These are phyloP conservation scores for Pyrocephalus nanus DNA, from an alignment of 2,797 vertebrate genomes.

Conservation along the genomic window DNA sequence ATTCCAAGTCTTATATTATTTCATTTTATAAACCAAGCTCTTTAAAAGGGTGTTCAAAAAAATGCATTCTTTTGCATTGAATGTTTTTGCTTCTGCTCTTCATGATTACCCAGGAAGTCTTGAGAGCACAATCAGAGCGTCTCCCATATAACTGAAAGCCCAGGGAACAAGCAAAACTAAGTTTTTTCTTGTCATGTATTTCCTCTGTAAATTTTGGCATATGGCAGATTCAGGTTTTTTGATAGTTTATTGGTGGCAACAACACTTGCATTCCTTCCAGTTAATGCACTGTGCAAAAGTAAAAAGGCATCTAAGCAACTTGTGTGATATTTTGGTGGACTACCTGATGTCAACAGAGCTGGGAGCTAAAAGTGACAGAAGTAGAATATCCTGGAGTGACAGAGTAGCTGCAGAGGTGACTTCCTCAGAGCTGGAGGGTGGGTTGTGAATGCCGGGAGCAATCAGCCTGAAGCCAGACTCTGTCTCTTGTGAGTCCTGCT, in stretches of 20 bases:
- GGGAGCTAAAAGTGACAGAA: fast-evolving
- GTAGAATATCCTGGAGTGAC: neutral
- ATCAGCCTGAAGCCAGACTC: neutral
- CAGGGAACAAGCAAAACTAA: neutral
- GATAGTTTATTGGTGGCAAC: neutral
- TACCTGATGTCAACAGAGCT: neutral
- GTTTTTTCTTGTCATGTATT: neutral
- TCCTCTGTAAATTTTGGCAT: neutral
- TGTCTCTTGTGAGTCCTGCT: neutral
- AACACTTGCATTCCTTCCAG: neutral
- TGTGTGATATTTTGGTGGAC: neutral
- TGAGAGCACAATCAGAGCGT: neutral
- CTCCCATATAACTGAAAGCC: neutral
- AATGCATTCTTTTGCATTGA: neutral
- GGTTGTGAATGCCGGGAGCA: neutral
- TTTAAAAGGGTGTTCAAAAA: neutral
- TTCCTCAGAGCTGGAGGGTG: neutral
- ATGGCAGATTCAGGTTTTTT: neutral
- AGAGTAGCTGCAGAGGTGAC: neutral
- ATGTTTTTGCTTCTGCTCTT: neutral
- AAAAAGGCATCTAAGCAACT: neutral
- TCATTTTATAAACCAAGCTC: neutral
- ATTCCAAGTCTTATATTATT: neutral
- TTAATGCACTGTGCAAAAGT: neutral
- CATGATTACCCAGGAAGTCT: neutral